These are phyloP conservation scores for Neopipo cinnamomea DNA, from an alignment of 2,113 vertebrate species.

Conservation along the genomic window DNA sequence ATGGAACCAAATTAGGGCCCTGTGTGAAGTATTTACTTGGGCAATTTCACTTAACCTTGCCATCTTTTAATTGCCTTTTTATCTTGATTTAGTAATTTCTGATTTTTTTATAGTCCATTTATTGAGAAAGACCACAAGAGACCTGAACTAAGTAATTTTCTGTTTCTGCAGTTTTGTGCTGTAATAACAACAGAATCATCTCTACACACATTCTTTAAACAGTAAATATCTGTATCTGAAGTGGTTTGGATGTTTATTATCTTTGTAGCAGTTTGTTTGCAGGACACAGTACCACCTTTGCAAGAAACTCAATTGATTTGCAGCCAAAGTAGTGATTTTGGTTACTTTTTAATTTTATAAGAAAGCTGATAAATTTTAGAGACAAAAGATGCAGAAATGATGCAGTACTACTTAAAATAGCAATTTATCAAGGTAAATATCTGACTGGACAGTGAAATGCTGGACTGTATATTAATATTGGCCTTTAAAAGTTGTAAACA, in stretches of 20 bases:
- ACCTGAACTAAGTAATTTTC: neutral
- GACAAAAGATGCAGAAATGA: neutral
- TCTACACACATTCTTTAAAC: neutral
- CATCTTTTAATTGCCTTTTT: slow-evolving; percentile 24
- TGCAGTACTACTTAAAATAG: neutral
- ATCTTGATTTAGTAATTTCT: slow-evolving; percentile 7
- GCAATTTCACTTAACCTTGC: slow-evolving; percentile 40
- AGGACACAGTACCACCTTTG: neutral
- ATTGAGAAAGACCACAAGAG: neutral
- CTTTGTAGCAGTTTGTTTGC: neutral
- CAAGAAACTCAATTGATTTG: neutral
- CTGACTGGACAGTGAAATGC: neutral
- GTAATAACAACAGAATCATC: neutral
- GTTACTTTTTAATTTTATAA: neutral
- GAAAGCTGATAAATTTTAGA: neutral
- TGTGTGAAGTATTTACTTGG: neutral
- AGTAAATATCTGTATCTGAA: neutral
- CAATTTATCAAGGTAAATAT: neutral
- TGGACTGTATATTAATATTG: neutral
- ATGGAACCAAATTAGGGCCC: neutral
- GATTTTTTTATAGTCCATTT: neutral
- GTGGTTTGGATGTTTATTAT: neutral
- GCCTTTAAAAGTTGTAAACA: neutral
- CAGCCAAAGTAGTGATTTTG: neutral
- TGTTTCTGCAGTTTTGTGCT: neutral